Evolutionary conservation across 2,888 invertebrate genomes (phyloP).

Genomic region (Sylvicola cinctus): DNA sequence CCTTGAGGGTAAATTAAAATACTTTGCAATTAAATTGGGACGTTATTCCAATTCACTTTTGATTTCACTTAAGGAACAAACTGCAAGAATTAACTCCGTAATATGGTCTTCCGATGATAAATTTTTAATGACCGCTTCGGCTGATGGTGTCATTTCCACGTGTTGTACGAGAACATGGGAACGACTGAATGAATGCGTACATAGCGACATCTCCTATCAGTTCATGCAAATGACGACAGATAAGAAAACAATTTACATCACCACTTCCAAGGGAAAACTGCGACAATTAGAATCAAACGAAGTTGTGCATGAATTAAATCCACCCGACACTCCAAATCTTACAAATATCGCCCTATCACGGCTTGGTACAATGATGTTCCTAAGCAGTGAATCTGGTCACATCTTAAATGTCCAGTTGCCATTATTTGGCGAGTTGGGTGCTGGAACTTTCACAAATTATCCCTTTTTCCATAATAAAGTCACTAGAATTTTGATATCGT

Average conservation of each 20-base stretch:
- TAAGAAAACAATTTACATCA: conserved; percentile 18
- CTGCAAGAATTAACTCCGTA: conserved; percentile 34
- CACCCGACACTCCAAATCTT: conserved; percentile 14
- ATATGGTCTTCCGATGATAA: conserved; percentile 35
- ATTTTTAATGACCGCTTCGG: conserved; percentile 65
- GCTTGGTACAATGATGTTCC: conserved; percentile 63
- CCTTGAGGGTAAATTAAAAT: conserved; percentile 22
- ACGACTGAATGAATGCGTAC: conserved; percentile 58
- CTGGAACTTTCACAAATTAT: conserved; percentile 19
- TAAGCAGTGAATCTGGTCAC: conserved; percentile 55
- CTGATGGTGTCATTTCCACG: conserved; percentile 79
- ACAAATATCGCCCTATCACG: conserved; percentile 42
- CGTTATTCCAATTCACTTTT: too few species aligned
- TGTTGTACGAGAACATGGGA: conserved; percentile 62
- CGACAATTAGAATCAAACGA: conserved; percentile 21
- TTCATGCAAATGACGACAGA: conserved; percentile 37
- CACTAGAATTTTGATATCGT: conserved; percentile 44
- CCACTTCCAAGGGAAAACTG: conserved; percentile 20
- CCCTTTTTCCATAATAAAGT: conserved; percentile 31
- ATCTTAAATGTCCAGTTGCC: conserved; percentile 53
- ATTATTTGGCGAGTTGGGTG: conserved; percentile 20
- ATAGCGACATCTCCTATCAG: conserved; percentile 54
- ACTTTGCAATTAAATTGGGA: too few species aligned
- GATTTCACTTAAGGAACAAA: too few species aligned
- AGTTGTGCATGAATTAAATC: conserved; percentile 18